These are phyloP conservation scores for Eupithecia subumbrata DNA, from an alignment of 2,888 invertebrate species.

Conservation along the genomic window DNA sequence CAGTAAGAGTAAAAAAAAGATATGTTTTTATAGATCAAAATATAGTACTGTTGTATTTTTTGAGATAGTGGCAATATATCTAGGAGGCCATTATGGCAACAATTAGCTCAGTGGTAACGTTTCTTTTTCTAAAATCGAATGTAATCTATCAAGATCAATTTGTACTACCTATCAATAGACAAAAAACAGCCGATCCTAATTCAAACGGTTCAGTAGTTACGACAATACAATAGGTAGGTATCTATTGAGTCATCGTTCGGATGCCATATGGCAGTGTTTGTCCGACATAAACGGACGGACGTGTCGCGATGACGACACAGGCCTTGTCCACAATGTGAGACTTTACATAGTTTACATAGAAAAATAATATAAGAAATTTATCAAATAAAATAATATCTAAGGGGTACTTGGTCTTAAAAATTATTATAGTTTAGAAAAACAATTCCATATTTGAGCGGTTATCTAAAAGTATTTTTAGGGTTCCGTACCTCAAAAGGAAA, in stretches of 20 bases:
- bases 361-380: not conserved
- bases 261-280: constrained; percentile 73
- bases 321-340: constrained; percentile 42
- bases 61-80: not conserved
- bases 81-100: not conserved
- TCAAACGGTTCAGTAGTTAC: constrained; percentile 53
- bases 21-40: too few species aligned
- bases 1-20: not conserved
- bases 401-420: not conserved
- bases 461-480: too few species aligned
- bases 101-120: not conserved
- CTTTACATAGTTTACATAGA: constrained; percentile 12
- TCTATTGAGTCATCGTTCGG: constrained; percentile 64
- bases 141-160: not conserved
- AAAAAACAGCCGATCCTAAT: constrained; percentile 41
- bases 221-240: constrained; percentile 54
- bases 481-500: too few species aligned
- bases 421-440: too few species aligned
- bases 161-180: not conserved
- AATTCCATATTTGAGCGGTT: too few species aligned
- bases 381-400: not conserved
- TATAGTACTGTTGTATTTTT: not conserved
- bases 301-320: constrained; percentile 54
- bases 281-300: constrained; percentile 64
- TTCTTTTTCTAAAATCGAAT: not conserved